A percentile compares a stretch with the other conserved stretches of the same genome.
phyloP scores from a whole-genome alignment of 92 coral and sea anemone species.

The Ricordea florida region DNA sequence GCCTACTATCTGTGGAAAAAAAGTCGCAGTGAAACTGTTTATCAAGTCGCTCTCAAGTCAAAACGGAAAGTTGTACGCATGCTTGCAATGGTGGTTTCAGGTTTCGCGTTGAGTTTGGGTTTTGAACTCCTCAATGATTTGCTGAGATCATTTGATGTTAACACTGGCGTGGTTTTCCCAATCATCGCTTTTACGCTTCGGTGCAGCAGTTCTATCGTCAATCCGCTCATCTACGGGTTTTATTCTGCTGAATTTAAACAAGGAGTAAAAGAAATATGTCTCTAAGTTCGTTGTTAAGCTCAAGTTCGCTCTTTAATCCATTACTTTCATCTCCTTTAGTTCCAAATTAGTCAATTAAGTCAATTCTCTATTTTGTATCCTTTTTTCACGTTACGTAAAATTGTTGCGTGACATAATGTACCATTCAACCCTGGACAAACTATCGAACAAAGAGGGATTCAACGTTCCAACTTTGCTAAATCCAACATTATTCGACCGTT shows the following conservation, averaged over 20 bases:
- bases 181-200: neutral
- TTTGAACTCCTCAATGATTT: neutral
- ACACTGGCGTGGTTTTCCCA: neutral
- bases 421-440: too few species aligned
- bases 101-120: conserved; percentile 9
- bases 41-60: conserved; percentile 12
- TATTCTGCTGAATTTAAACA: conserved; percentile 22
- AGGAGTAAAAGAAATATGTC: neutral
- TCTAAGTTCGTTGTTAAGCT: neutral
- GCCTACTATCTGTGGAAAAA: conserved; percentile 7
- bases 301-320: too few species aligned
- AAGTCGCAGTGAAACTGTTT: neutral
- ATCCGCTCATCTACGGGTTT: neutral
- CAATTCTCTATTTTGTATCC: too few species aligned
- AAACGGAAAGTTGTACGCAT: conserved; percentile 8
- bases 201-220: conserved; percentile 1
- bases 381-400: too few species aligned
- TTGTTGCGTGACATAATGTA: too few species aligned
- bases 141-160: neutral
- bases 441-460: too few species aligned
- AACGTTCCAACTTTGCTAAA: too few species aligned
- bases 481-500: too few species aligned
- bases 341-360: too few species aligned
- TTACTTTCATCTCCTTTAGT: too few species aligned
- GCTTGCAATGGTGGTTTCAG: conserved; percentile 5